Evolutionary conservation across 2,113 vertebrate genomes (phyloP), one percentile per base, ranked within the genome.

Genomic region (Notiomystis cincta): DNA sequence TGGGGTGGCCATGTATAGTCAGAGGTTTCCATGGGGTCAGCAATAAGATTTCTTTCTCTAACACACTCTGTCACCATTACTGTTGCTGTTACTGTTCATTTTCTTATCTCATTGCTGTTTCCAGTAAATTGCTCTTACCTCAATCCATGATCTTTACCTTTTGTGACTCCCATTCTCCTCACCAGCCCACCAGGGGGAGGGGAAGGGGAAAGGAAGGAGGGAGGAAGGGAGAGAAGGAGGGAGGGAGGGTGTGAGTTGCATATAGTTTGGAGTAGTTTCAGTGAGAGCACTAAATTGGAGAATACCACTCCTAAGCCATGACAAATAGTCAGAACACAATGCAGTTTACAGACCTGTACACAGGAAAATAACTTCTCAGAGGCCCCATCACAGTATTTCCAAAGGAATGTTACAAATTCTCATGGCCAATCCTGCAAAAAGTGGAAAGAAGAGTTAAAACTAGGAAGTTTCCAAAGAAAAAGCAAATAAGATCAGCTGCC

Each of bases 321-420:
- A 69, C 17, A 93, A 81, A 75, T 6, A 85, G 23, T 58, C 27
- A 90, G 56, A 95, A 89, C 5, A 22, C 51, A 81, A n/a, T 15
- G n/a, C 23, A 51, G 27, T 53, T 92, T 89, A 96, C 96, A 94
- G 48, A 97, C 77, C 96, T 93, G 89, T 61, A 82, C 25, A 25
- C 84, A 82, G 37, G 33, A 78, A 89, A 14, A 54, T 25, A 31
- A 42, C 38, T 76, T 70, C 76, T 88, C 73, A 89, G 70, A 3
- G 13, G 58, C 42, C 60, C 66, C 45, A 72, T 87, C 62, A 87
- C 10, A n/a, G 20, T 69, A 73, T 78, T 71, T 94, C 50, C 84
- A 88, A 71, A 87, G 50, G 53, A 88, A 88, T 0, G 8, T 76
- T 79, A 88, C 38, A 82, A 89, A 61, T 70, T 88, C 44, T 87